Percentiles rank a stretch among this genome's conserved stretches.
phyloP scores from a whole-genome alignment of 2,888 invertebrate genomes.

The Masnerella sp. region DNA sequence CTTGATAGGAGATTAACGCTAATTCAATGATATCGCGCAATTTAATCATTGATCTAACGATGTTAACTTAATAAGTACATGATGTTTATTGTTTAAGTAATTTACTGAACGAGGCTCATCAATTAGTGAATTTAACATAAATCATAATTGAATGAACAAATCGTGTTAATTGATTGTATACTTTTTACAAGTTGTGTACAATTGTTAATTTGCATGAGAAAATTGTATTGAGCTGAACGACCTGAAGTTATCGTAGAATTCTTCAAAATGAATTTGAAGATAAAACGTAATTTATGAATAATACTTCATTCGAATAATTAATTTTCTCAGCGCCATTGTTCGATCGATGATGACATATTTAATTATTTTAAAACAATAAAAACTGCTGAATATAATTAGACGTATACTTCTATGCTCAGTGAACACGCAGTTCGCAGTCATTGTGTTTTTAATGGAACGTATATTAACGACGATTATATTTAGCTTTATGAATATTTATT shows the following conservation, averaged over 20 bases:
- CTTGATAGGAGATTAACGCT: neutral
- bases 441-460: slow-evolving; percentile 45
- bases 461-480: slow-evolving; percentile 43
- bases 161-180: too few relatives aligned
- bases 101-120: neutral
- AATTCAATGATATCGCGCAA: neutral
- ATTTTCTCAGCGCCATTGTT: slow-evolving; percentile 27
- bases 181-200: too few relatives aligned
- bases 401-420: slow-evolving; percentile 20
- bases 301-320: too few relatives aligned
- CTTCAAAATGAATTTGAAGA: too few relatives aligned
- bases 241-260: too few relatives aligned
- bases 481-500: slow-evolving; percentile 47
- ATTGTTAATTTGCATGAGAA: too few relatives aligned
- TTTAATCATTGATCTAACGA: neutral
- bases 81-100: neutral
- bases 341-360: neutral
- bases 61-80: neutral
- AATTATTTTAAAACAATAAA: slow-evolving; percentile 33
- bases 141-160: too few relatives aligned
- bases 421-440: slow-evolving; percentile 19
- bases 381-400: slow-evolving; percentile 23
- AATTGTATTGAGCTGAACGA: too few relatives aligned
- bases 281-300: too few relatives aligned
- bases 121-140: too few relatives aligned